Percentiles rank a stretch among this genome's conserved stretches.
phyloP scores from a whole-genome alignment of 2,113 vertebrate species.

The Thymallus thymallus region DNA sequence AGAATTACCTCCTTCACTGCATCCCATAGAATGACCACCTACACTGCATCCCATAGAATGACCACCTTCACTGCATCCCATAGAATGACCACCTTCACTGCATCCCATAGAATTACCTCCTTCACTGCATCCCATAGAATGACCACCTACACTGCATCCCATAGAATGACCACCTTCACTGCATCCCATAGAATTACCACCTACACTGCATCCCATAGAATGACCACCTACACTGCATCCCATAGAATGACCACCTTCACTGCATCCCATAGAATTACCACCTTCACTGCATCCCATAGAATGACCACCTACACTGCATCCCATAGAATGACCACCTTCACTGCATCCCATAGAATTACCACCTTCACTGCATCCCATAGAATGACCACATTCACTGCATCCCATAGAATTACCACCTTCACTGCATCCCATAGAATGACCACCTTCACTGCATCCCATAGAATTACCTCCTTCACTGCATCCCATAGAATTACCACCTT shows the following conservation, averaged over 20 bases:
- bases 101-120: constrained; percentile 26
- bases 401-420: constrained; percentile 31
- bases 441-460: constrained; percentile 31
- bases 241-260: constrained; percentile 29
- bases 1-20: constrained; percentile 24
- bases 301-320: constrained; percentile 25
- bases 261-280: constrained; percentile 24
- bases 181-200: constrained; percentile 28
- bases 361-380: constrained; percentile 29
- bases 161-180: constrained; percentile 24
- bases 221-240: constrained; percentile 27
- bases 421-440: constrained; percentile 23
- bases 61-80: constrained; percentile 30
- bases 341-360: constrained; percentile 22
- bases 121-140: constrained; percentile 27
- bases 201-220: constrained; percentile 25
- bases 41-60: constrained; percentile 23
- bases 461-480: constrained; percentile 18
- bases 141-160: constrained; percentile 26
- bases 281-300: constrained; percentile 28
- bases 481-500: constrained; percentile 35
- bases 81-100: constrained; percentile 23
- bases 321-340: constrained; percentile 31
- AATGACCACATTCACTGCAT: constrained; percentile 24
- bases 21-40: constrained; percentile 31